These are phyloP conservation scores for Epizoanthus ramosus DNA, from an alignment of 92 coral and sea anemone genomes.

Conservation along the genomic window DNA sequence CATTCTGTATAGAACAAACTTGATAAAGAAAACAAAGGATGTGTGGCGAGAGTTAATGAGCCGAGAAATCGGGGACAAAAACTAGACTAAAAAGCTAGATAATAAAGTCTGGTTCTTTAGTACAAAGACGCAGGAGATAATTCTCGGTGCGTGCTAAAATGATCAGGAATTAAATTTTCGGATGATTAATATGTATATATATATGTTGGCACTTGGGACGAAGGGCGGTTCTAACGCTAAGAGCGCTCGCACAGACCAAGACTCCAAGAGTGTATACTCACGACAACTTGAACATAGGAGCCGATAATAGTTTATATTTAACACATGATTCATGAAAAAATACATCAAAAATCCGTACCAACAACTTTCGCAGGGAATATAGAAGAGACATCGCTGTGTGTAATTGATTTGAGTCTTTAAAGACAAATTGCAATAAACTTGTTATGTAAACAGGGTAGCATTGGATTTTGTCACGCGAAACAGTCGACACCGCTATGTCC, in stretches of 20 bases:
- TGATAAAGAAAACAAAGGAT: background rate
- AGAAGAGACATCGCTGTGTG: background rate
- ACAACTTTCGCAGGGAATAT: background rate
- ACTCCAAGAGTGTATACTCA: background rate
- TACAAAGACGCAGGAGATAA: background rate
- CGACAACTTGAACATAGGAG: background rate
- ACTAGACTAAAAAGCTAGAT: too few species aligned
- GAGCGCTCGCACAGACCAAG: constrained; percentile 1
- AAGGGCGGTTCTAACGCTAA: constrained; percentile 16
- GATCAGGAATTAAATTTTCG: background rate
- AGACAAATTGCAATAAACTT: background rate
- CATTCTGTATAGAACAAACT: constrained; percentile 19
- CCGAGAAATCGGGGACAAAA: background rate
- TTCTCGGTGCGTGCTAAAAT: background rate
- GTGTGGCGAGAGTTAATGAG: background rate
- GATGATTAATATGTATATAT: background rate
- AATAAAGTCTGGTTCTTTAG: background rate
- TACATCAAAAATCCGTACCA: background rate
- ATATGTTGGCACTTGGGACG: background rate
- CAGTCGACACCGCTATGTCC: background rate
- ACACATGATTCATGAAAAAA: background rate
- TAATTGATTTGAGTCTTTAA: background rate
- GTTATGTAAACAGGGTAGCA: background rate
- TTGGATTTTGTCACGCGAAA: background rate
- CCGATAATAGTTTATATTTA: too few species aligned